Base-by-base conservation (phyloP, 1,140 invertebrate genomes). In the Orius insidiosus region DNA sequence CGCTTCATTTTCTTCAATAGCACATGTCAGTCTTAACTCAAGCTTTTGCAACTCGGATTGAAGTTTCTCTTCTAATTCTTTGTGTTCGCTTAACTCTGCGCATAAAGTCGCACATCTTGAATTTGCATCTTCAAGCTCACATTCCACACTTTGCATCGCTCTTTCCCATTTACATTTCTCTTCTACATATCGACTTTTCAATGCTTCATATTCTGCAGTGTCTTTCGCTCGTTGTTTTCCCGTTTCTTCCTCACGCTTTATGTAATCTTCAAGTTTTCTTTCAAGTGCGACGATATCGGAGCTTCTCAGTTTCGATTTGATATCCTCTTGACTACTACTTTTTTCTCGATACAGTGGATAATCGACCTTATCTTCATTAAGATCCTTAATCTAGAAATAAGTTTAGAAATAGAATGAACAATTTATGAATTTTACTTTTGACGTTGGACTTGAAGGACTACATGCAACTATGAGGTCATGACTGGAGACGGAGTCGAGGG, bases 1-100 rank as follows among this genome's bases (percentile, higher is more conserved):
- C 9, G 64, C 63, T 52, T 85, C 80, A 57, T 85, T 86, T 63
- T 86, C n/a, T n/a, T n/a, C n/a, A n/a, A n/a, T n/a, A n/a, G n/a
- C n/a, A n/a, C n/a, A n/a, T n/a, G n/a, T n/a, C n/a, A n/a, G n/a
- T n/a, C n/a, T n/a, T n/a, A n/a, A n/a, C n/a, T n/a, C n/a, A n/a
- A n/a, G n/a, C n/a, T n/a, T n/a, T n/a, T n/a, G n/a, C n/a, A n/a
- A n/a, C n/a, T n/a, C n/a, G n/a, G n/a, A n/a, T n/a, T n/a, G n/a
- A n/a, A n/a, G n/a, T n/a, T n/a, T n/a, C n/a, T n/a, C n/a, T n/a
- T n/a, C n/a, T n/a, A n/a, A n/a, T n/a, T n/a, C n/a, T n/a, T n/a
- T n/a, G n/a, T n/a, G n/a, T n/a, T n/a, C n/a, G n/a, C n/a, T n/a
- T n/a, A n/a, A n/a, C n/a, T n/a, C n/a, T n/a, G n/a, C n/a, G n/a